Conservation (phyloP, 2,888 invertebrate genomes). For the Trisateles emortualis region DNA sequence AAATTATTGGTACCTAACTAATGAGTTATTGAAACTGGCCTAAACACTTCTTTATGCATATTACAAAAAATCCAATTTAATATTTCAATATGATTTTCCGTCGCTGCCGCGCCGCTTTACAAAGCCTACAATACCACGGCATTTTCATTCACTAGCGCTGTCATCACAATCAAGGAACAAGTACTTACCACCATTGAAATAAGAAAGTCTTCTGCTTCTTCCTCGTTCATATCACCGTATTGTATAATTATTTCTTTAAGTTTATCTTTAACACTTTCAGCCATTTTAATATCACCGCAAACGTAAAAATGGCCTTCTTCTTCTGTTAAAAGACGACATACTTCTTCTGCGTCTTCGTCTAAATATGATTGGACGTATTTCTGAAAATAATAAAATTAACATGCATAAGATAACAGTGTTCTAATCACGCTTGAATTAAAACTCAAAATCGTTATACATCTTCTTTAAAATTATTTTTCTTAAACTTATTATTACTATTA, state of each 20-base stretch:
- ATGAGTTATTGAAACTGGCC: too few species aligned
- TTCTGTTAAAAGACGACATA: constrained; percentile 91
- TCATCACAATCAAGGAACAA: not conserved
- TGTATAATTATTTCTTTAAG: constrained; percentile 91
- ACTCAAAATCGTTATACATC: too few species aligned
- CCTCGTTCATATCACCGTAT: constrained; percentile 89
- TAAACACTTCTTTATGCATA: too few species aligned
- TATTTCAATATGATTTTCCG: not conserved
- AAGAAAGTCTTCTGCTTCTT: constrained; percentile 94
- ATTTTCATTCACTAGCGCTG: not conserved
- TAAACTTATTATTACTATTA: not conserved
- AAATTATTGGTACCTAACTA: too few species aligned
- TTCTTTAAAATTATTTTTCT: not conserved
- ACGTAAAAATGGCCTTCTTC: constrained; percentile 97
- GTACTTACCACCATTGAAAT: constrained; percentile 92
- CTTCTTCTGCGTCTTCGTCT: constrained; percentile 91
- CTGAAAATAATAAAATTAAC: constrained; percentile 77
- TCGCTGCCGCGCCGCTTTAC: not conserved
- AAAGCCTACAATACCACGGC: not conserved
- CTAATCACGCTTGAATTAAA: not conserved
- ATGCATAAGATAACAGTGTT: too few species aligned
- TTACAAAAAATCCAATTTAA: not conserved
- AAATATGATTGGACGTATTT: constrained; percentile 97
- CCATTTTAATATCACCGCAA: constrained; percentile 99
- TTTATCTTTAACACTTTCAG: constrained; percentile 97